A percentile compares a stretch with the other conserved stretches of the same genome.
These are phyloP conservation scores for Madoqua kirkii DNA, from an alignment of 2,113 vertebrate genomes.

Conservation along the genomic window DNA sequence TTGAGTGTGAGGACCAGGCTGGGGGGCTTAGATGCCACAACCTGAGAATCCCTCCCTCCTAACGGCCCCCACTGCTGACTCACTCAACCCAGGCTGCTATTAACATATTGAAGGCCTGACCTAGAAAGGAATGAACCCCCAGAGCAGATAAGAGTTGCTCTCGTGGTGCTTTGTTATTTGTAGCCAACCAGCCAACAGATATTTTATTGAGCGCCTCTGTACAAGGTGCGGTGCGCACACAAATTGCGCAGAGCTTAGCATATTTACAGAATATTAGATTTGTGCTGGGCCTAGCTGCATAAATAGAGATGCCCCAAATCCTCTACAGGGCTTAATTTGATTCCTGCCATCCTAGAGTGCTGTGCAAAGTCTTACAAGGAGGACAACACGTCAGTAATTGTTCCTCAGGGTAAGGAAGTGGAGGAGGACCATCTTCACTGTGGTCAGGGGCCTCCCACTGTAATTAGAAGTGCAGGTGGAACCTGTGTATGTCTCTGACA, in stretches of 20 bases:
- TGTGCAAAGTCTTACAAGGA: too few relatives aligned
- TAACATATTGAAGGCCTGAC: conserved; percentile 5
- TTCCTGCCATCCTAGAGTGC: conserved; percentile 7
- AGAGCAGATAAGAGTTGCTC: background rate
- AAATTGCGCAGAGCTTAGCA: conserved; percentile 25
- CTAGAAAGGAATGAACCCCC: background rate
- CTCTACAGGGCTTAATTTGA: conserved; percentile 39
- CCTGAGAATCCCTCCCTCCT: background rate
- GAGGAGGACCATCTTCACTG: too few relatives aligned
- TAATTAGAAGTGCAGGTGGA: background rate
- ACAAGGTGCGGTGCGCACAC: rapidly evolving
- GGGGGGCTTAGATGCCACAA: background rate
- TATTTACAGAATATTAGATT: conserved; percentile 45
- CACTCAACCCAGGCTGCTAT: background rate
- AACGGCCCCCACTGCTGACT: background rate
- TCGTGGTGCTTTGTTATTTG: background rate
- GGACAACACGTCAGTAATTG: too few relatives aligned
- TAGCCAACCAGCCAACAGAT: conserved; percentile 28
- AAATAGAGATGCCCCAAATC: conserved; percentile 8
- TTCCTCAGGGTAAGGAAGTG: too few relatives aligned
- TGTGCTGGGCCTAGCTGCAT: background rate
- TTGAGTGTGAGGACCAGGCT: rapidly evolving
- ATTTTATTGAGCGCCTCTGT: conserved; percentile 5
- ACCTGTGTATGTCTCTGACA: background rate
- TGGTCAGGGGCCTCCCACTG: background rate